phyloP scores from a whole-genome alignment of 2,888 invertebrate species.

The Amphipoea lucens region DNA sequence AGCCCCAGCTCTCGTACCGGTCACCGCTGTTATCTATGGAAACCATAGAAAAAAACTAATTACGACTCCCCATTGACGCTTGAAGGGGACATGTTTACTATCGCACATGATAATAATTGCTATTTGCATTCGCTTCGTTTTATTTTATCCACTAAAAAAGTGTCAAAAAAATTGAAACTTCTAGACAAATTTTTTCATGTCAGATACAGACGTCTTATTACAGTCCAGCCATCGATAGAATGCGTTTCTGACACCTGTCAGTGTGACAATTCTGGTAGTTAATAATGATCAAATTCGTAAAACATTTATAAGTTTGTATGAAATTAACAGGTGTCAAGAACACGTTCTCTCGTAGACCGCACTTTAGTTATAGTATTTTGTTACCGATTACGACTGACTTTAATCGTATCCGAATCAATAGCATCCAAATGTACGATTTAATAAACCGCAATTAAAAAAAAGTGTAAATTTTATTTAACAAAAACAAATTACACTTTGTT shows the following conservation, averaged over 20 bases:
- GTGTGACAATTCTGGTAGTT: background rate
- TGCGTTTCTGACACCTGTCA: no score
- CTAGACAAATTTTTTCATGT: background rate
- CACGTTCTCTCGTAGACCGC: background rate
- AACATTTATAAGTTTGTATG: background rate
- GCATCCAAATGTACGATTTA: background rate
- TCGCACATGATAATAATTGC: conserved; percentile 62
- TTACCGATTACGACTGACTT: background rate
- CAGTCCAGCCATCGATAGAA: no score
- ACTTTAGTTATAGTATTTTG: background rate
- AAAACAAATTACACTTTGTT: no score
- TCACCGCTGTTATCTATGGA: conserved; percentile 84
- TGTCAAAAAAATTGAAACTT: background rate
- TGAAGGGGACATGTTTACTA: conserved; percentile 74
- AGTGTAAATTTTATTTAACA: no score
- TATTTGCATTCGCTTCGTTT: conserved; percentile 45
- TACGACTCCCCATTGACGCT: conserved; percentile 82
- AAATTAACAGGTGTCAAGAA: background rate
- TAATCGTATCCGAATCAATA: background rate
- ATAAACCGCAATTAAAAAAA: background rate
- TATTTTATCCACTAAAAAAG: background rate
- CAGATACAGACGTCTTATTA: background rate
- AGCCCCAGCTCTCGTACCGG: conserved; percentile 75
- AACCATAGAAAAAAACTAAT: conserved; percentile 86
- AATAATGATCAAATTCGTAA: background rate